Evolutionary conservation across 2,113 vertebrate genomes (phyloP).

Genomic region (Cavia porcellus): DNA sequence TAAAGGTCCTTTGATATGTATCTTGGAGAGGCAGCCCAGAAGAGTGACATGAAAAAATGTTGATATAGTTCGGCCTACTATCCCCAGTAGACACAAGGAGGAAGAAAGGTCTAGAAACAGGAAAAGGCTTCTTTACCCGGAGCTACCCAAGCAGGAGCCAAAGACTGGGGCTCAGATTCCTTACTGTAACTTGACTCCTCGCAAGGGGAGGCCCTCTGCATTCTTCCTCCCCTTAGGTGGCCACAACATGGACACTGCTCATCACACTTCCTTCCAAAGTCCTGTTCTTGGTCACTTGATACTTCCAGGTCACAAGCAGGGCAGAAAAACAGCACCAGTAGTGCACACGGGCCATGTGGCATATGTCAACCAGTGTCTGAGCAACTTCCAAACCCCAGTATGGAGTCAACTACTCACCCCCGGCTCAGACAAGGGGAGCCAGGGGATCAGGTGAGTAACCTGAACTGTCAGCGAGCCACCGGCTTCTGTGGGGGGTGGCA

Average conservation of each 20-base stretch:
- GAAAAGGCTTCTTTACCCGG: background rate
- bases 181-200: background rate
- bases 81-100: background rate
- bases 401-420: background rate
- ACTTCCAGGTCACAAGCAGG: conserved; percentile 19
- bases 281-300: conserved; percentile 63
- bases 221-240: conserved; percentile 72
- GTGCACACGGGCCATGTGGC: conserved; percentile 20
- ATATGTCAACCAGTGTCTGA: conserved; percentile 85
- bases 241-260: conserved; percentile 71
- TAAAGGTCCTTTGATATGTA: background rate
- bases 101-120: background rate
- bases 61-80: background rate
- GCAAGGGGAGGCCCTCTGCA: background rate
- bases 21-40: background rate
- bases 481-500: background rate
- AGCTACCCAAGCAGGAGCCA: background rate
- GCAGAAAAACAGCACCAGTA: conserved; percentile 18
- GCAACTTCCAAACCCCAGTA: conserved; percentile 83
- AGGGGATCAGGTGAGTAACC: conserved; percentile 79
- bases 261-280: conserved; percentile 78
- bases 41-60: background rate
- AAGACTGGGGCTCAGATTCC: background rate
- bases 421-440: conserved; percentile 77
- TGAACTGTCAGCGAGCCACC: background rate